Conservation (phyloP, 2,797 vertebrate genomes). For the Sebastes iracundus region DNA sequence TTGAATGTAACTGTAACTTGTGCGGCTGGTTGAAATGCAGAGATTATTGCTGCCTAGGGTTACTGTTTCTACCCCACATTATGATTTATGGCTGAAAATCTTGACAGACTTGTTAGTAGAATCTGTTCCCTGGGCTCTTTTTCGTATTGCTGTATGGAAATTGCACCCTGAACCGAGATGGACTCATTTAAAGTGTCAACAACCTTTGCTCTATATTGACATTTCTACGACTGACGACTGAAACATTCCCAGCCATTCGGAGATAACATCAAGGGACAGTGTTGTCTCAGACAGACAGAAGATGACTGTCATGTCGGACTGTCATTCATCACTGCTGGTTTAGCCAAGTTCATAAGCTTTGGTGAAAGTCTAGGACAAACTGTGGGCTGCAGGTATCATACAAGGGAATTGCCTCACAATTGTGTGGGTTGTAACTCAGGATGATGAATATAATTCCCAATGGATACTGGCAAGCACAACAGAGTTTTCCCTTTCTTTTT, state of each 20-base stretch:
- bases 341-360: conserved; percentile 26
- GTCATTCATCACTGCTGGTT: conserved; percentile 32
- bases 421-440: not conserved
- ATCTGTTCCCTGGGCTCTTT: conserved; percentile 39
- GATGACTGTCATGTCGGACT: conserved; percentile 8
- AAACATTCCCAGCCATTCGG: conserved; percentile 1
- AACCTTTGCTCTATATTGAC: conserved; percentile 10
- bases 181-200: conserved; percentile 24
- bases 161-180: conserved; percentile 28
- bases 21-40: conserved; percentile 49
- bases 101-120: conserved; percentile 21
- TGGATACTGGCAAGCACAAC: not conserved
- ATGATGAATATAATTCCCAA: not conserved
- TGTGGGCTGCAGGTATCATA: conserved; percentile 1
- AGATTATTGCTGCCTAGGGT: conserved; percentile 44
- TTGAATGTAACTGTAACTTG: conserved; percentile 34
- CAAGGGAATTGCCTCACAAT: not conserved
- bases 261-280: conserved; percentile 18
- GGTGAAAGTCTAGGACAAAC: conserved; percentile 2
- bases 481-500: not conserved
- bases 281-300: conserved; percentile 4
- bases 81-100: conserved; percentile 50
- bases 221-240: conserved; percentile 13
- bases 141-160: conserved; percentile 29
- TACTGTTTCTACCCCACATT: conserved; percentile 12